Conservation (phyloP, 2,797 vertebrate species). For the Pelodytes ibericus region DNA sequence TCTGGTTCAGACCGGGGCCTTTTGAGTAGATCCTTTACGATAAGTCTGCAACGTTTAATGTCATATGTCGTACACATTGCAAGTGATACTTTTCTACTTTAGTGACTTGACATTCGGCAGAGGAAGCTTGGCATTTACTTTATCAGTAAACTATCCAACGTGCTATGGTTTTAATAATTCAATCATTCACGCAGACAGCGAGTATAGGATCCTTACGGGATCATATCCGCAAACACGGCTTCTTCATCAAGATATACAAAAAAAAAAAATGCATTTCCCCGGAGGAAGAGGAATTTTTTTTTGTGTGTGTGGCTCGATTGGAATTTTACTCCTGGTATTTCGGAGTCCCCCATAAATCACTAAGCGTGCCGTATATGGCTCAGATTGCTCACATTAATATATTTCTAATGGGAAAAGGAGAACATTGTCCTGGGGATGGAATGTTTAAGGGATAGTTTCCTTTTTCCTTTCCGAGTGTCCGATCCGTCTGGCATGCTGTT, state of each 20-base stretch:
- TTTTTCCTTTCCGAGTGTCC: slow-evolving; percentile 29
- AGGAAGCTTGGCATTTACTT: too few relatives aligned
- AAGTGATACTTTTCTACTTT: too few relatives aligned
- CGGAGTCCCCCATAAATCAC: slow-evolving; percentile 21
- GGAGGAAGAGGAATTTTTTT: slow-evolving; percentile 16
- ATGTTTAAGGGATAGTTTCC: slow-evolving; percentile 48
- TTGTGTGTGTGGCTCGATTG: neutral
- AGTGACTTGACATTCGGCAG: too few relatives aligned
- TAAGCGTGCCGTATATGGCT: slow-evolving; percentile 12
- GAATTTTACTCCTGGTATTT: slow-evolving; percentile 27
- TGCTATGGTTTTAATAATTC: too few relatives aligned
- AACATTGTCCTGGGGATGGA: slow-evolving; percentile 16
- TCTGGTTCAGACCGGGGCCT: too few relatives aligned
- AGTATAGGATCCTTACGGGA: too few relatives aligned
- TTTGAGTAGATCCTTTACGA: too few relatives aligned
- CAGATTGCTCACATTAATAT: slow-evolving; percentile 33
- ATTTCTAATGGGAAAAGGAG: slow-evolving; percentile 38
- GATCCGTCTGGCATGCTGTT: slow-evolving; percentile 8
- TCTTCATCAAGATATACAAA: slow-evolving; percentile 1
- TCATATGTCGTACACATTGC: too few relatives aligned
- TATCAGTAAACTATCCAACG: too few relatives aligned
- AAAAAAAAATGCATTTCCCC: slow-evolving; percentile 6
- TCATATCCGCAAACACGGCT: neutral
- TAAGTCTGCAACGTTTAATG: too few relatives aligned
- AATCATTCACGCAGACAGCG: too few relatives aligned